Evolutionary conservation across 2,888 invertebrate species (phyloP), one percentile per base, ranked within the genome.

Genomic region (Himalopsyche anomala): DNA sequence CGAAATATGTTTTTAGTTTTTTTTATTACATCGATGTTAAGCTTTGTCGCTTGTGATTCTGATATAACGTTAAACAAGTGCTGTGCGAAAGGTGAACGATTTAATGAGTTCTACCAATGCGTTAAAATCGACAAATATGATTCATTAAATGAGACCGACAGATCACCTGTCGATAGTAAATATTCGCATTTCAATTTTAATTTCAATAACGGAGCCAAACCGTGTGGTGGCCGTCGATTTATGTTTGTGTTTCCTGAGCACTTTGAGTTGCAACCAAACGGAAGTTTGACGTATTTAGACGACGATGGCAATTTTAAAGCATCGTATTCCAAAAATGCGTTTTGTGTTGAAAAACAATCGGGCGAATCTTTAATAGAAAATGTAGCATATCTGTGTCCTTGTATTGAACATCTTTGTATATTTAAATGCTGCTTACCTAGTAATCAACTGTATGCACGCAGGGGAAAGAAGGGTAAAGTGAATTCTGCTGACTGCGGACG

Each of bases 331-430:
- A 74, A 83, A n/a, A 40, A 56, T 36, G 81, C 87, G 11, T 88
- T 80, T 79, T 88, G 88, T 54, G 51, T 88, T n/a, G 88, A 88
- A 42, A 85, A 55, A 28, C 79, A 84, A 81, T 81, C 84, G 8
- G 56, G 36, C 11, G 74, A 82, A 15, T 74, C 51, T 2, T 51
- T 40, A n/a, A 8, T 36, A 51, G 42, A 56, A n/a, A 38, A 82
- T 42, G 45, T 87, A 15, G 88, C 86, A 17, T 86, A 83, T 55
- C 28, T 86, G 42, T 88, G 88, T 56, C 86, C 86, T 0, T 88
- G 88, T 69, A 15, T 84, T 6, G 88, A 88, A 83, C 82, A 88
- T 42, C 19, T 86, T 12, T 88, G 88, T 82, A 84, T 87, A 12
- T 84, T 19, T 5, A 88, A 88, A 56, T 88, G 88, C 81, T 88